These are phyloP conservation scores for Xylocopa sonorina DNA, from an alignment of 1,140 invertebrate species.

Conservation along the genomic window DNA sequence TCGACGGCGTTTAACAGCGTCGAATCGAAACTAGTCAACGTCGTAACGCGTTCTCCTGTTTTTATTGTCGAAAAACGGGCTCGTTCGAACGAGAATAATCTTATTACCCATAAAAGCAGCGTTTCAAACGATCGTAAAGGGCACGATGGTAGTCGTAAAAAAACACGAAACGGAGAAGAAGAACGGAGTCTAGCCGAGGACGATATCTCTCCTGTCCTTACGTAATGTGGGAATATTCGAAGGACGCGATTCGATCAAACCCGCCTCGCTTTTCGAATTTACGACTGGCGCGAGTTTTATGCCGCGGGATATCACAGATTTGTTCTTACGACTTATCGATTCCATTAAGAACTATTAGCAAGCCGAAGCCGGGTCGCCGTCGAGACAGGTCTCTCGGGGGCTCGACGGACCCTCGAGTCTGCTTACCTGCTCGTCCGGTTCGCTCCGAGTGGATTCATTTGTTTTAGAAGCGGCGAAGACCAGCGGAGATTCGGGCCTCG, in stretches of 20 bases:
- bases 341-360: slow-evolving; percentile 72
- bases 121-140: slow-evolving; percentile 9
- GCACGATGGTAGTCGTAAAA: slow-evolving; percentile 15
- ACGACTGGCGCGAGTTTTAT: slow-evolving; percentile 49
- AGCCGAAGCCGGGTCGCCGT: background rate
- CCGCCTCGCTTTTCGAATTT: slow-evolving; percentile 55
- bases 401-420: background rate
- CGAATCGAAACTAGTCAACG: background rate
- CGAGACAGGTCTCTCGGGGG: background rate
- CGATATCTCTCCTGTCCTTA: slow-evolving; percentile 12
- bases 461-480: slow-evolving; percentile 50
- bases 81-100: slow-evolving; percentile 25
- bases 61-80: slow-evolving; percentile 6
- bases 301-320: slow-evolving; percentile 54
- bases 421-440: slow-evolving; percentile 41
- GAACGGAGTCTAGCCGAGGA: background rate
- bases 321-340: slow-evolving; percentile 71
- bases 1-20: background rate
- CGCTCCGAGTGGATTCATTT: slow-evolving; percentile 57
- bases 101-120: slow-evolving; percentile 34
- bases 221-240: slow-evolving; percentile 16
- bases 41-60: slow-evolving; percentile 3
- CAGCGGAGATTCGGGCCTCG: slow-evolving; percentile 37
- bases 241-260: background rate
- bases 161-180: background rate